These are phyloP conservation scores for Nylanderia fulva DNA, from an alignment of 1,140 invertebrate species.

Conservation along the genomic window DNA sequence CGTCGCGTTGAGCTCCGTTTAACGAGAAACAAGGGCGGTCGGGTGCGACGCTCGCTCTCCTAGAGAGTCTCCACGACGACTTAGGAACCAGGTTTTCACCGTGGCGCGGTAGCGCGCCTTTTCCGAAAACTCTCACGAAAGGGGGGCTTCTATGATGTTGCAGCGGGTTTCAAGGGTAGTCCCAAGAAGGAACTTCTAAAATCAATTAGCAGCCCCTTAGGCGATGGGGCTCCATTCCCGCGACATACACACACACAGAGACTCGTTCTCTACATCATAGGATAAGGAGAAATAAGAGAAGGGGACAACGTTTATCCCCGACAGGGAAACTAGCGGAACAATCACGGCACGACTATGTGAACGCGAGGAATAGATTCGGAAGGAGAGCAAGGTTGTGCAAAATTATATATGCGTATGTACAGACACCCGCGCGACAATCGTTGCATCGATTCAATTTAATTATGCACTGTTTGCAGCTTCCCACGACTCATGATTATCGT, in stretches of 20 bases:
- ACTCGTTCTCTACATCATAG: slow-evolving; percentile 71
- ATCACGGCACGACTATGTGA: slow-evolving; percentile 68
- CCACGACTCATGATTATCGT: slow-evolving; percentile 59
- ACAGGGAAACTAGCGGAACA: slow-evolving; percentile 73
- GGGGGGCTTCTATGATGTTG: slow-evolving; percentile 5
- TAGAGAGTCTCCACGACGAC: slow-evolving; percentile 64
- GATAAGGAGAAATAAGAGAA: slow-evolving; percentile 75
- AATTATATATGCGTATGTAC: background rate
- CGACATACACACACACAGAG: slow-evolving; percentile 48
- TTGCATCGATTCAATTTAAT: slow-evolving; percentile 53
- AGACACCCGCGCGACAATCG: slow-evolving; percentile 22
- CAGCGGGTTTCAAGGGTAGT: slow-evolving; percentile 18
- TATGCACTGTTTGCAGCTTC: slow-evolving; percentile 46
- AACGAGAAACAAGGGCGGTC: slow-evolving; percentile 69
- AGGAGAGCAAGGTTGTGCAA: too few species aligned
- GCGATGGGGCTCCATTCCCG: slow-evolving; percentile 73
- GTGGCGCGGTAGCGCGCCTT: slow-evolving; percentile 50
- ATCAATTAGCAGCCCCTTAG: slow-evolving; percentile 79
- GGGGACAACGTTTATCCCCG: slow-evolving; percentile 75
- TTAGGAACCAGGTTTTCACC: slow-evolving; percentile 60
- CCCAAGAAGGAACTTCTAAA: slow-evolving; percentile 76
- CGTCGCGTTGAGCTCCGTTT: slow-evolving; percentile 65
- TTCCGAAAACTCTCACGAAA: slow-evolving; percentile 41
- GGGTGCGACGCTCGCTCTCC: slow-evolving; percentile 50
- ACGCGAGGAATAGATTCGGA: background rate